Conservation (phyloP, 2,888 invertebrate species). For the Griposia aprilina region DNA sequence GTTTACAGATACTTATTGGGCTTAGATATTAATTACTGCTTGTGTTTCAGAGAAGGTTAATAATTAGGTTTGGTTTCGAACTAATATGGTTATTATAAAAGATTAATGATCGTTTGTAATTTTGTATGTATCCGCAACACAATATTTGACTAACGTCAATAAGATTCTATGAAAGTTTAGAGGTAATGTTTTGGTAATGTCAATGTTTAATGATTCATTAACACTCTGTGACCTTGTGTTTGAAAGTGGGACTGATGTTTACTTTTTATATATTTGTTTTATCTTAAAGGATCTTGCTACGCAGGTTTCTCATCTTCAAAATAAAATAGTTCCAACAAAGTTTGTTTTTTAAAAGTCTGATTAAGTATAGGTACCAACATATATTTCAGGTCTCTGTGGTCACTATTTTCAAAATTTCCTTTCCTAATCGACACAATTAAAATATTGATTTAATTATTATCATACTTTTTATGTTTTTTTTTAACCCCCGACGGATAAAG, state of each 20-base stretch:
- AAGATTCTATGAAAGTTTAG: slow-evolving; percentile 23
- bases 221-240: slow-evolving; percentile 29
- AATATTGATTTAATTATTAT: not conserved
- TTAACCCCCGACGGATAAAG: no score
- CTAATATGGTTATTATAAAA: slow-evolving; percentile 25
- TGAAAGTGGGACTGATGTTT: slow-evolving; percentile 23
- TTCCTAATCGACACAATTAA: not conserved
- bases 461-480: not conserved
- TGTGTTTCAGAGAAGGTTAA: slow-evolving; percentile 38
- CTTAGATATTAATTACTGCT: slow-evolving; percentile 53
- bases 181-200: slow-evolving; percentile 27
- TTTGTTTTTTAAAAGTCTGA: not conserved
- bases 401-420: not conserved
- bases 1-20: slow-evolving; percentile 48
- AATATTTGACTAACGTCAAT: slow-evolving; percentile 28
- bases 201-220: slow-evolving; percentile 52
- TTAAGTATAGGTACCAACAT: not conserved
- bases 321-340: not conserved
- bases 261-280: slow-evolving; percentile 8
- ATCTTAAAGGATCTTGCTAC: not conserved
- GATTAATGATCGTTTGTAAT: slow-evolving; percentile 43
- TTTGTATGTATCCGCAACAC: not conserved
- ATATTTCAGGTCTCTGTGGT: not conserved
- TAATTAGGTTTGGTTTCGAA: slow-evolving; percentile 43
- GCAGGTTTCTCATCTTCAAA: not conserved